Evolutionary conservation across 2,797 vertebrate genomes (phyloP), one percentile per base, ranked within the genome.

Genomic region (Geotria australis): DNA sequence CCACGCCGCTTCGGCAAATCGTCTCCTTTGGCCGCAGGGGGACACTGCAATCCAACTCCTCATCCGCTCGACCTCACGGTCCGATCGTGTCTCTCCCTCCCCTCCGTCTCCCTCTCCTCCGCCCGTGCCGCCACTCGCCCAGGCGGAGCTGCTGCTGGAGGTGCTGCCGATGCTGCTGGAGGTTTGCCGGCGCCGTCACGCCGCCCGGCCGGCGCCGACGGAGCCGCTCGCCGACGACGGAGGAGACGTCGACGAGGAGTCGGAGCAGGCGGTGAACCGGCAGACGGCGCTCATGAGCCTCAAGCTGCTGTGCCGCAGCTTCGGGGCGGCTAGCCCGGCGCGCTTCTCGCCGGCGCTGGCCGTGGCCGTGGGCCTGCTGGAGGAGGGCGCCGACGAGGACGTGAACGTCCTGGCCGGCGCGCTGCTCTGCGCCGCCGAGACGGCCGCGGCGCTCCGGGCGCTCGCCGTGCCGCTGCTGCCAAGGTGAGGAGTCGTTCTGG

Each of bases 211-310:
- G 12, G 12, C 15, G 49, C 12, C 51, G 3, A n/a, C 7, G 12
- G 55, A 55, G 8, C 51, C 9, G 24, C n/a, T 55, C 7, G 51
- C n/a, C 2, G 7, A 24, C 15, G 51, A 24, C 15, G n/a, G n/a
- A n/a, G n/a, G n/a, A 56, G 69, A 57, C 6, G 68, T 63, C 11
- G 65, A 68, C 13, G 70, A 71, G 46, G 73, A 73, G 59, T 68
- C 68, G 8, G 88, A 96, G 59, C 80, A 79, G 51, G 76, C 82
- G 3, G 69, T 96, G 63, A 96, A 88, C 69, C 75, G 88, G 9
- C 91, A 98, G 70, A 93, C 84, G 1, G 88, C 91, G 7, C 72
- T 98, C 47, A 93, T 79, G 65, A 84, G 81, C 60, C 74, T 98
- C 46, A 98, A 94, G 63, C 74, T 98, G 51, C 72, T 98, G 3